Conservation (phyloP, 2,888 invertebrate genomes). For the Macaria notata region DNA sequence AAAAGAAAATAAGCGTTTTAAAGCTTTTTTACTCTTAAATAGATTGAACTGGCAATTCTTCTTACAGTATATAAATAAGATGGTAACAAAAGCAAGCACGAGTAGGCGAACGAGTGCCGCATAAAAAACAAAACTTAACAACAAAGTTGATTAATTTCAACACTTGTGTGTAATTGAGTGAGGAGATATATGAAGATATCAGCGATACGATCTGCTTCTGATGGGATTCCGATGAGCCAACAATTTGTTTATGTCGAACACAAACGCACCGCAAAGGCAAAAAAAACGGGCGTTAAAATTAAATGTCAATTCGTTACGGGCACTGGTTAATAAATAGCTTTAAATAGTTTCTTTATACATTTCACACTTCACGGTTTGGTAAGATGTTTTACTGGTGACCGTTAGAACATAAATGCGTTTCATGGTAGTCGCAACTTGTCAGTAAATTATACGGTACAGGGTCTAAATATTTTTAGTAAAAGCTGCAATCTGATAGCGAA, state of each 20-base stretch:
- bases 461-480: too few species aligned
- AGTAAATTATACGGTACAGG: too few species aligned
- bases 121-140: slow-evolving; percentile 44
- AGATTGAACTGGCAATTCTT: slow-evolving; percentile 15
- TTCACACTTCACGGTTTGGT: not conserved
- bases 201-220: slow-evolving; percentile 58
- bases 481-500: too few species aligned
- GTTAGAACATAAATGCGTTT: slow-evolving; percentile 1
- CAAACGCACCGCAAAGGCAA: slow-evolving; percentile 27
- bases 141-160: slow-evolving; percentile 58
- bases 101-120: slow-evolving; percentile 18
- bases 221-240: slow-evolving; percentile 65
- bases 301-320: slow-evolving; percentile 44
- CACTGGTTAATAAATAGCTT: slow-evolving; percentile 7
- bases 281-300: slow-evolving; percentile 41
- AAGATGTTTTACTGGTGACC: not conserved
- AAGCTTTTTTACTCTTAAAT: slow-evolving; percentile 8
- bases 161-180: slow-evolving; percentile 52
- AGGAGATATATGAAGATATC: slow-evolving; percentile 66
- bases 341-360: not conserved
- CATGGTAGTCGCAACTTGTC: too few species aligned
- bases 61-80: slow-evolving; percentile 14
- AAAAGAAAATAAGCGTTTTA: not conserved
- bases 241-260: slow-evolving; percentile 56
- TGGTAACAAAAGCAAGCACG: slow-evolving; percentile 14